Evolutionary conservation across 1,140 invertebrate genomes (phyloP).

Genomic region (Piezodorus guildinii): DNA sequence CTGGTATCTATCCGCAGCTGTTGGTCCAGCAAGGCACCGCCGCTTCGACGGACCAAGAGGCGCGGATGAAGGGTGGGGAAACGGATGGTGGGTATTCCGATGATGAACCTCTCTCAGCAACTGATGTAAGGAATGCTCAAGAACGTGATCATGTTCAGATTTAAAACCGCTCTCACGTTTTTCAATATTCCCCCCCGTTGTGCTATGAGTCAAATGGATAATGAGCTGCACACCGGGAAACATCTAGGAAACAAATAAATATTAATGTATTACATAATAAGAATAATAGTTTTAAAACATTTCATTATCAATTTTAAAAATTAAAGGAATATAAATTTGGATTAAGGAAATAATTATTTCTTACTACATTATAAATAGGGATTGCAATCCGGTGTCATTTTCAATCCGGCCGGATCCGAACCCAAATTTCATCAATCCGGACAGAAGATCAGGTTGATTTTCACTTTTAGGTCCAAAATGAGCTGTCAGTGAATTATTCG

Average conservation of each 20-base stretch:
- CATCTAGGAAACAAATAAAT: conserved; percentile 42
- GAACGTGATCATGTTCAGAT: conserved; percentile 84
- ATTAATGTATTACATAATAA: too few species aligned
- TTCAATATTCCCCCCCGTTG: conserved; percentile 39
- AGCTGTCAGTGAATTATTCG: too few species aligned
- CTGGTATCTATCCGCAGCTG: conserved; percentile 73
- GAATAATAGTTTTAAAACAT: too few species aligned
- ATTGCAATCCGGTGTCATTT: too few species aligned
- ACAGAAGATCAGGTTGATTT: too few species aligned
- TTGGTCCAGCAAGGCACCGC: conserved; percentile 78
- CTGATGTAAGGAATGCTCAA: conserved; percentile 93
- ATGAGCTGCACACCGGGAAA: conserved; percentile 84
- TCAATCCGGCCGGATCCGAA: too few species aligned
- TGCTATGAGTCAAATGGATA: conserved; percentile 67
- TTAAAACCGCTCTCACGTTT: conserved; percentile 36
- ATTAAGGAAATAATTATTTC: too few species aligned
- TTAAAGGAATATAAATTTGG: too few species aligned
- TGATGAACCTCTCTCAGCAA: conserved; percentile 82
- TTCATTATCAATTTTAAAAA: too few species aligned
- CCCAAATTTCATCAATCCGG: too few species aligned
- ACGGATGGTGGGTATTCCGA: conserved; percentile 82
- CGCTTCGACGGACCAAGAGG: conserved; percentile 82
- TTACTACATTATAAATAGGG: too few species aligned
- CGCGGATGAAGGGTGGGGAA: conserved; percentile 87
- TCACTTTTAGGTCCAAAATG: too few species aligned